Base-by-base conservation (phyloP, 2,113 vertebrate species). In the Elgaria multicarinata region DNA sequence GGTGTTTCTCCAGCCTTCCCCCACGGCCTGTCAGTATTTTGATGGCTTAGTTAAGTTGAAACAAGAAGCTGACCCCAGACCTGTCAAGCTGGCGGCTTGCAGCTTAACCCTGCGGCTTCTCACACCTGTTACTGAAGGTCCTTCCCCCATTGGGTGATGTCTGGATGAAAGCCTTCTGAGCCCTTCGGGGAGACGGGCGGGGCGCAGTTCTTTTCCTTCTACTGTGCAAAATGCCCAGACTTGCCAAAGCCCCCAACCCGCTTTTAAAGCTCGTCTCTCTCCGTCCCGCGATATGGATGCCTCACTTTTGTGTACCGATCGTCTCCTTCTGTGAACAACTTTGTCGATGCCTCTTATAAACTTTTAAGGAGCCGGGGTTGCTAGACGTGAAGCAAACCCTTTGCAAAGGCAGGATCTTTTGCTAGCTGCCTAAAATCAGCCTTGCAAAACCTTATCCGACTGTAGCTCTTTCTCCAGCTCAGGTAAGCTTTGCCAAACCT, bases 181-280 rank as follows among this genome's bases (percentile, higher is more conserved):
- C 10, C 24, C 58, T 33, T 67, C 10, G 18, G 50, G 2, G 16
- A 6, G 44, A 3, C 22, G 3, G 26, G n/a, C n/a, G 18, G 4
- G 1, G 33, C 31, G 7, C 0, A 6, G 3, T 2, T 13, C 1
- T 6, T 4, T 8, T 81, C n/a, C 24, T n/a, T 36, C 53, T 33
- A 12, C n/a, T 6, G 9, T 18, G 28, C 46, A 80, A 55, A 18
- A 55, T 4, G 50, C 31, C 78, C 33, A 24, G 53, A 26, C 20
- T 62, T 62, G 53, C 50, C 18, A 33, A 58, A 36, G 13, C 3
- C 53, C 36, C 76, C 77, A 26, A 31, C 16, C 14, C 5, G 12
- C 2, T 78, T 46, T 31, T 2, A 53, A 79, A 50, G 1, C 28
- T 79, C 77, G 28, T 50, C 28, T 33, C 46, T 18, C 31, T 31